Percentiles rank a stretch among this genome's conserved stretches.
Conservation (phyloP, 2,113 vertebrate genomes). For the Pterocles orientalis region DNA sequence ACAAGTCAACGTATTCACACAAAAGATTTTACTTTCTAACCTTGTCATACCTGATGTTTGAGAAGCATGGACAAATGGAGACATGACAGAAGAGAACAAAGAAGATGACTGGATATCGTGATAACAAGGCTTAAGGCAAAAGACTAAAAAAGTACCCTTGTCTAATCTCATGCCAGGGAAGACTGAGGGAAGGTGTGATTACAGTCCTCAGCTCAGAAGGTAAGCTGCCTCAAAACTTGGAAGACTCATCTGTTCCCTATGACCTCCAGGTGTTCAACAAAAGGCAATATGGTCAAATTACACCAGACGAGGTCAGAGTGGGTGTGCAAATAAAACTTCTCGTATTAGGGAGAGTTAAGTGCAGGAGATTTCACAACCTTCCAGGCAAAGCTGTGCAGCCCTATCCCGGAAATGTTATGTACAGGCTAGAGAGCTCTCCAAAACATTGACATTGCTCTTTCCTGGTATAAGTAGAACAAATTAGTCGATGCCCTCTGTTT, state of each 20-base stretch:
- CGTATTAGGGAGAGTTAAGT: not conserved
- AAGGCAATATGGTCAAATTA: not conserved
- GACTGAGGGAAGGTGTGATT: not conserved
- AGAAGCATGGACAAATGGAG: not conserved
- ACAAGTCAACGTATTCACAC: not conserved
- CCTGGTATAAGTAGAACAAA: not conserved
- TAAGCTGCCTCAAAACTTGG: not conserved
- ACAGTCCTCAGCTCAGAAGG: not conserved
- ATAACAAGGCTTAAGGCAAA: not conserved
- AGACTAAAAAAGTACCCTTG: not conserved
- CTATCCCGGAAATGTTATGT: not conserved
- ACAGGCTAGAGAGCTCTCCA: not conserved
- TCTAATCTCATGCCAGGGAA: not conserved
- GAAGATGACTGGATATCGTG: not conserved
- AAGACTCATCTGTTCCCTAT: not conserved
- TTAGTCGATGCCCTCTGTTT: not conserved
- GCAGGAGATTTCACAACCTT: not conserved
- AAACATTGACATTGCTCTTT: not conserved
- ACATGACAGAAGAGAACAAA: not conserved
- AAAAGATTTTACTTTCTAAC: not conserved
- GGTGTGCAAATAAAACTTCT: not conserved
- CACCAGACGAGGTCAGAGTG: not conserved
- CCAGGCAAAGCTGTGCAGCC: not conserved
- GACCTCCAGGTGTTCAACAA: accelerated
- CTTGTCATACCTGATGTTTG: not conserved